Evolutionary conservation across 2,797 vertebrate genomes (phyloP), one percentile per base, ranked within the genome.

Genomic region (Carapus acus): DNA sequence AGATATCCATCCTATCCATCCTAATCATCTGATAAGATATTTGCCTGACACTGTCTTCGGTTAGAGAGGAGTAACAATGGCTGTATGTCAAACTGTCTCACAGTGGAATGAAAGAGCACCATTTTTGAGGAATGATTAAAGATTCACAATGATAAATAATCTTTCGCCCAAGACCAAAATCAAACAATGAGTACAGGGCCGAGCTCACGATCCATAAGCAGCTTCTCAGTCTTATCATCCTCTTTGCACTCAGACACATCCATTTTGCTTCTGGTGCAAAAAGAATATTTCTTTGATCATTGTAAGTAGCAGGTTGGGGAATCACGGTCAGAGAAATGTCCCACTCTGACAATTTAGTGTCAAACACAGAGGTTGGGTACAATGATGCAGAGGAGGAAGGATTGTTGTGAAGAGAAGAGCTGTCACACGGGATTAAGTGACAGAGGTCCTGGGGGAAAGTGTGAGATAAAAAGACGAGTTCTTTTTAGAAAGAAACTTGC

Each of bases 161-260:
- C n/a, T n/a, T n/a, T n/a, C n/a, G n/a, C n/a, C n/a, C n/a, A n/a
- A n/a, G n/a, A n/a, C n/a, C n/a, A n/a, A n/a, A n/a, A n/a, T n/a
- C n/a, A n/a, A n/a, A n/a, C n/a, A n/a, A n/a, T n/a, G n/a, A n/a
- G n/a, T n/a, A n/a, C n/a, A n/a, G 86, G 2, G 71, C 89, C 23
- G 90, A 89, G 64, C 82, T 90, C 37, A 84, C 88, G 83, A 58
- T 84, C 41, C 67, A 49, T 40, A 82, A 87, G 68, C 67, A 76
- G 8, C 83, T 88, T 2, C 78, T 87, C 18, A 89, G 90, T 79
- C 85, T 85, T 34, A 89, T 89, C 85, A 87, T 88, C 27, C 89
- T 89, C 56, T 90, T 90, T 69, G 88, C 84, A 37, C 89, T 88
- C 71, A 90, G 90, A 75, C 90, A 91, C 74, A 85, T 89, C 44